phyloP scores from a whole-genome alignment of 1,140 invertebrate species.

The Dermatophagoides farinae region DNA sequence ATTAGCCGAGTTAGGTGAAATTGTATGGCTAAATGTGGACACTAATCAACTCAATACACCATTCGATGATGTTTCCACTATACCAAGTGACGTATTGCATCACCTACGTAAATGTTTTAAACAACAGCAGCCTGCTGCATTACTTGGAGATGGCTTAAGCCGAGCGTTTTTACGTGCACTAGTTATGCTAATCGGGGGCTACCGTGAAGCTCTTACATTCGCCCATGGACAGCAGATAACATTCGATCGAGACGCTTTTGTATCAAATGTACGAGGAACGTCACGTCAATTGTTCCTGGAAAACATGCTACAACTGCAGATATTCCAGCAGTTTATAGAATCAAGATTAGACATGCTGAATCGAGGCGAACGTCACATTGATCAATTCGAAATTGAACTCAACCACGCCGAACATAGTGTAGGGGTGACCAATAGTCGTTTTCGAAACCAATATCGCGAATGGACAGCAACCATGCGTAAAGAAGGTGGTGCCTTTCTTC shows the following conservation, averaged over 20 bases:
- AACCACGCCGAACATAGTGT: conserved; percentile 57
- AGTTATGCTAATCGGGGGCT: conserved; percentile 69
- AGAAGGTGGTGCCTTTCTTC: conserved; percentile 45
- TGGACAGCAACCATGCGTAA: conserved; percentile 41
- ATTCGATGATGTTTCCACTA: conserved; percentile 61
- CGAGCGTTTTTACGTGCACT: conserved; percentile 68
- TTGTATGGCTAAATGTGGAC: conserved; percentile 76
- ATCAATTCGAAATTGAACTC: conserved; percentile 80
- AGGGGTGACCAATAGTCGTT: conserved; percentile 31
- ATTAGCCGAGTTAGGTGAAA: conserved; percentile 59
- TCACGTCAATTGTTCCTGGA: conserved; percentile 65
- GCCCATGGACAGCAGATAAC: conserved; percentile 37
- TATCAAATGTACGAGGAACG: conserved; percentile 46
- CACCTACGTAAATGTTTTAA: conserved; percentile 2
- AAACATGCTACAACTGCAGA: conserved; percentile 77
- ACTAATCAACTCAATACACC: conserved; percentile 58
- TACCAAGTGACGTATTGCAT: conserved; percentile 47
- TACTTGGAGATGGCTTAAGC: conserved; percentile 68
- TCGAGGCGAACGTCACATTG: conserved; percentile 38
- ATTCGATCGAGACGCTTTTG: conserved; percentile 62
- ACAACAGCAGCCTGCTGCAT: conserved; percentile 36
- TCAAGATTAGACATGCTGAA: conserved; percentile 72
- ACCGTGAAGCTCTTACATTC: conserved; percentile 53
- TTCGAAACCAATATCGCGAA: conserved; percentile 55
- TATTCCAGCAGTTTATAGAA: conserved; percentile 90